phyloP scores from a whole-genome alignment of 2,888 invertebrate genomes.

The Nycteola revayana region DNA sequence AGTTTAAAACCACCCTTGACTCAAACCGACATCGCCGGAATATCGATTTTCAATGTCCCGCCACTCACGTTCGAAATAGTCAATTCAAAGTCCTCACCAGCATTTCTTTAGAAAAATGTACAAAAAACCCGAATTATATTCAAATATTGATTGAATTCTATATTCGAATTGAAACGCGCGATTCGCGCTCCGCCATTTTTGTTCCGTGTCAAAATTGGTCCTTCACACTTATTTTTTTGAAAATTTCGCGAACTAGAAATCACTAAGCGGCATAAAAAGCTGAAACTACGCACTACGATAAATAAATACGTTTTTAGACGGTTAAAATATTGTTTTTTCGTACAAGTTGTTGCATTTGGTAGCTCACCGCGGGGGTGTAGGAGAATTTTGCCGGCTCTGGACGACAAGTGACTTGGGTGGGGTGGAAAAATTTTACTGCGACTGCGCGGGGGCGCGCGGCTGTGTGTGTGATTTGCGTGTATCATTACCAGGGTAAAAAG shows the following conservation, averaged over 20 bases:
- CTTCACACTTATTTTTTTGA: conserved; percentile 30
- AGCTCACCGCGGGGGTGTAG: conserved; percentile 68
- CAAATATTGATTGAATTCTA: conserved; percentile 36
- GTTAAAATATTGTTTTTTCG: conserved; percentile 42
- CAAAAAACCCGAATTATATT: conserved; percentile 24
- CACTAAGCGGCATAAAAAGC: conserved; percentile 55
- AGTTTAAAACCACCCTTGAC: conserved; percentile 45
- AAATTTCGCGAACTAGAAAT: conserved; percentile 35
- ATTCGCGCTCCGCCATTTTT: conserved; percentile 65
- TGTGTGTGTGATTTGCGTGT: conserved; percentile 71
- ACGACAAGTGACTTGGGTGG: conserved; percentile 68
- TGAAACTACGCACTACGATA: conserved; percentile 27
- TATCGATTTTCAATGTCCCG: conserved; percentile 66
- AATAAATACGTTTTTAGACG: conserved; percentile 39
- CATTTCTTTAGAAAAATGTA: conserved; percentile 39
- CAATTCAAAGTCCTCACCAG: conserved; percentile 48
- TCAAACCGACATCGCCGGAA: conserved; percentile 43
- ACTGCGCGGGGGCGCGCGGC: conserved; percentile 57
- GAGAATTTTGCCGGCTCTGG: conserved; percentile 73
- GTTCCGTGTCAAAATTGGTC: conserved; percentile 43
- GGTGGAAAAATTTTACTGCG: conserved; percentile 57
- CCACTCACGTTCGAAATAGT: conserved; percentile 33
- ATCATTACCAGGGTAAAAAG: conserved; percentile 44
- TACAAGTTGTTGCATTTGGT: conserved; percentile 71
- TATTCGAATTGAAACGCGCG: conserved; percentile 46